These are phyloP conservation scores for Caerostris darwini DNA, from an alignment of 1,140 invertebrate species.

Conservation along the genomic window DNA sequence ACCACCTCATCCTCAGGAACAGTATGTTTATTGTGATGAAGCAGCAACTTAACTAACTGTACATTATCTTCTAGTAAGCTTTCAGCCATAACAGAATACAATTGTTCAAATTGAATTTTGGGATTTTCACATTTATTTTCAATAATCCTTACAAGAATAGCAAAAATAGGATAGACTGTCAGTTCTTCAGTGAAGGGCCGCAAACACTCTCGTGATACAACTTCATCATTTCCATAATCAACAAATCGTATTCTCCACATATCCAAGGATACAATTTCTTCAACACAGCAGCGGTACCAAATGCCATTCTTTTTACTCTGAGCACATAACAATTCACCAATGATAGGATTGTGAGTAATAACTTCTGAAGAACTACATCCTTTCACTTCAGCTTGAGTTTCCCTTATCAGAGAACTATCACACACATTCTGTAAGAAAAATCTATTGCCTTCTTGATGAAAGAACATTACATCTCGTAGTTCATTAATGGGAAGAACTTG, in stretches of 20 bases:
- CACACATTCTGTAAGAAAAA: conserved; percentile 18
- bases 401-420: not conserved
- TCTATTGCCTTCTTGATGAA: not conserved
- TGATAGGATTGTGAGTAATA: conserved; percentile 14
- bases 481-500: not conserved
- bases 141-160: conserved; percentile 21
- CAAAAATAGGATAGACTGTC: conserved; percentile 22
- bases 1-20: too few species aligned
- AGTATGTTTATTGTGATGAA: not conserved
- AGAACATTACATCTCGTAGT: conserved; percentile 29
- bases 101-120: not conserved
- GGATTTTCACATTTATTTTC: not conserved
- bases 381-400: conserved; percentile 3
- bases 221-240: conserved; percentile 65
- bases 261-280: conserved; percentile 16
- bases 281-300: conserved; percentile 58
- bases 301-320: not conserved
- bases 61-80: not conserved
- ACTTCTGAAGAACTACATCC: not conserved
- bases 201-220: conserved; percentile 21
- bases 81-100: conserved; percentile 45
- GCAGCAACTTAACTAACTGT: conserved; percentile 8
- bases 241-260: conserved; percentile 35
- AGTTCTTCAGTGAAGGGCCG: not conserved
- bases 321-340: conserved; percentile 50